A percentile compares a stretch with the other conserved stretches of the same genome.
phyloP scores from a whole-genome alignment of 1,140 invertebrate species.

The Papilio dardanus region DNA sequence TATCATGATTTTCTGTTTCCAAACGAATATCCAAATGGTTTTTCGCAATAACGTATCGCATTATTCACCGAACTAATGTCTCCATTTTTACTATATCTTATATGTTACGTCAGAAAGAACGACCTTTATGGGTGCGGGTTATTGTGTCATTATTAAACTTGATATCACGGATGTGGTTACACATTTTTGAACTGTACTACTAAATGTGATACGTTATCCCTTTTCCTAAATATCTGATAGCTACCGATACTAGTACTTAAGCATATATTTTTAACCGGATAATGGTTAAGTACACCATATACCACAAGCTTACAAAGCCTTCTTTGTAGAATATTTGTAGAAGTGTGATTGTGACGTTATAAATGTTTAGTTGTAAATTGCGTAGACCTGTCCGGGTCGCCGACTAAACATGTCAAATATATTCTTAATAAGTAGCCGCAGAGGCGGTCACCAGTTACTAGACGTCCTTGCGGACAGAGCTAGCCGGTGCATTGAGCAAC shows the following conservation, averaged over 20 bases:
- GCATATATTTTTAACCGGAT: not conserved
- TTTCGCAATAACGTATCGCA: slow-evolving; percentile 46
- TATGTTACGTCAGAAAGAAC: slow-evolving; percentile 45
- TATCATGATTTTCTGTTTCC: not conserved
- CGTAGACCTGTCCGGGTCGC: not conserved
- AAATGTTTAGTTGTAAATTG: slow-evolving; percentile 13
- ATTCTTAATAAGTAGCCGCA: slow-evolving; percentile 45
- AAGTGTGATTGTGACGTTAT: not conserved
- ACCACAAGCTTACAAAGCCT: not conserved
- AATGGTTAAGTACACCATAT: not conserved
- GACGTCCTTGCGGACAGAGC: slow-evolving; percentile 61
- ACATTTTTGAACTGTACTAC: not conserved
- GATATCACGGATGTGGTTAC: slow-evolving; percentile 16
- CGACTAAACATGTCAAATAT: slow-evolving; percentile 36
- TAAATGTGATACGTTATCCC: too few species aligned
- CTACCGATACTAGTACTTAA: too few species aligned
- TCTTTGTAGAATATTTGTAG: not conserved
- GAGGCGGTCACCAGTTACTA: slow-evolving; percentile 52
- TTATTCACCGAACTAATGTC: slow-evolving; percentile 43
- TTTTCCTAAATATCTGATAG: too few species aligned
- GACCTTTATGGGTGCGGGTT: slow-evolving; percentile 40
- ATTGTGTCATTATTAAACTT: slow-evolving; percentile 46
- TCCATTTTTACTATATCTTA: slow-evolving; percentile 43
- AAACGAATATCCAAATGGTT: slow-evolving; percentile 40
- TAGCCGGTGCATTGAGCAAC: slow-evolving; percentile 65